Base-by-base conservation (phyloP, 2,797 vertebrate species). In the Craterocephalus amniculus region DNA sequence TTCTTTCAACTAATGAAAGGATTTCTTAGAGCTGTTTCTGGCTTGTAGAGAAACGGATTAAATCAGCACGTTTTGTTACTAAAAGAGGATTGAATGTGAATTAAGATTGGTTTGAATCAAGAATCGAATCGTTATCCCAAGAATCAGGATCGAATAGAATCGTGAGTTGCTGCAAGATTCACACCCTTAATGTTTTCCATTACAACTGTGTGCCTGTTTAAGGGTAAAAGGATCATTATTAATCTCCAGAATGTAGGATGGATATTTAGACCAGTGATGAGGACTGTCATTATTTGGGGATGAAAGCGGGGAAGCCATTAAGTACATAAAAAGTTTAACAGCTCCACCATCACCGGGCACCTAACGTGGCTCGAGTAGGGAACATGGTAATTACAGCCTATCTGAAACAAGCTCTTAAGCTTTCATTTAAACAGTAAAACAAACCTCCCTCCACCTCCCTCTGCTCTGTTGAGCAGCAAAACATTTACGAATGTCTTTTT, bases 371-470 rank as follows among this genome's bases (percentile, higher is more conserved):
- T 7, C 59, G 18, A 59, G 43, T 27, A 70, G 54, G 51, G 55
- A 60, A 63, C 26, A 1, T 67, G 34, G 4, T 83, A 64, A 88
- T 86, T 80, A 79, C 59, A 81, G 68, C 43, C 49, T 5, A 11
- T 66, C 31, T 54, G 55, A 63, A 85, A 70, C 70, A 64, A 58
- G 22, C 57, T 57, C 69, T 85, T 78, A 74, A 67, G 58, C 52
- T 56, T 63, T 78, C 58, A 72, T 68, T 70, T 20, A 48, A 60
- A 76, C 54, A 51, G 36, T 62, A 32, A 77, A 88, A 86, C 87
- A 88, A 89, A 81, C 83, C 80, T 79, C 81, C 84, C 72, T 58
- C 58, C 34, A 59, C 78, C 72, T 66, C 74, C 72, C 60, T 62
- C 54, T 32, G 26, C 29, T 65, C 62, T 16, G n/a, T 34, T 20